Evolutionary conservation across 1,140 invertebrate genomes (phyloP).

Genomic region (Drosophila sechellia): DNA sequence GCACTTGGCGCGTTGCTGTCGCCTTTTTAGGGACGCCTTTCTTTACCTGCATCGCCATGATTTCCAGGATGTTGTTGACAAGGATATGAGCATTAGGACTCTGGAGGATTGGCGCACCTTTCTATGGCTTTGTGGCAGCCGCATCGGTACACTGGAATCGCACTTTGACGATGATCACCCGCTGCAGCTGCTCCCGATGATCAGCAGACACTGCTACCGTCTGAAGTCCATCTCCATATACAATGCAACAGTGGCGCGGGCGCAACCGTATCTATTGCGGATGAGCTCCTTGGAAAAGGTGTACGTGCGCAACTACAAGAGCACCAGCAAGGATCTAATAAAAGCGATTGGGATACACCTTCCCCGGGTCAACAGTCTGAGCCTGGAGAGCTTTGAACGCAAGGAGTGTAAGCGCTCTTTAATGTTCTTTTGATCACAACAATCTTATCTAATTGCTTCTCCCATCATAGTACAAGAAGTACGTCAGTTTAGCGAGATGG

Average conservation of each 20-base stretch:
- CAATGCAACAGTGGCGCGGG: slow-evolving; percentile 53
- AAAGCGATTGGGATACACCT: slow-evolving; percentile 43
- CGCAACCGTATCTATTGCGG: slow-evolving; percentile 48
- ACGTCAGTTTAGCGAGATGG: slow-evolving; percentile 51
- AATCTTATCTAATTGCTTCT: neutral
- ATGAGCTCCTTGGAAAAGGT: slow-evolving; percentile 47
- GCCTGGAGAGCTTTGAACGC: slow-evolving; percentile 63
- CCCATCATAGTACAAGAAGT: slow-evolving; percentile 56
- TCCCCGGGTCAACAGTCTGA: slow-evolving; percentile 50
- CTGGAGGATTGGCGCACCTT: slow-evolving; percentile 70
- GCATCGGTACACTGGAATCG: slow-evolving; percentile 47
- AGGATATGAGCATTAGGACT: slow-evolving; percentile 48
- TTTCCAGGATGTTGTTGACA: slow-evolving; percentile 55
- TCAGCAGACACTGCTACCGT: slow-evolving; percentile 54
- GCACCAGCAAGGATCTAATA: slow-evolving; percentile 64
- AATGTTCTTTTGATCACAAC: neutral
- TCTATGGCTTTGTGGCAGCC: slow-evolving; percentile 60
- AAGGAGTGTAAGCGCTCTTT: slow-evolving; percentile 38
- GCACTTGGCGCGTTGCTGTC: slow-evolving; percentile 62
- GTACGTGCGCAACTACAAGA: slow-evolving; percentile 66
- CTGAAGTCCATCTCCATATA: slow-evolving; percentile 55
- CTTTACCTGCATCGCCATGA: slow-evolving; percentile 51
- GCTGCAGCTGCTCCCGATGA: slow-evolving; percentile 55
- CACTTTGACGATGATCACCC: slow-evolving; percentile 69
- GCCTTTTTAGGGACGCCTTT: slow-evolving; percentile 64